phyloP scores from a whole-genome alignment of 2,797 vertebrate species.

The Poecile montanus region DNA sequence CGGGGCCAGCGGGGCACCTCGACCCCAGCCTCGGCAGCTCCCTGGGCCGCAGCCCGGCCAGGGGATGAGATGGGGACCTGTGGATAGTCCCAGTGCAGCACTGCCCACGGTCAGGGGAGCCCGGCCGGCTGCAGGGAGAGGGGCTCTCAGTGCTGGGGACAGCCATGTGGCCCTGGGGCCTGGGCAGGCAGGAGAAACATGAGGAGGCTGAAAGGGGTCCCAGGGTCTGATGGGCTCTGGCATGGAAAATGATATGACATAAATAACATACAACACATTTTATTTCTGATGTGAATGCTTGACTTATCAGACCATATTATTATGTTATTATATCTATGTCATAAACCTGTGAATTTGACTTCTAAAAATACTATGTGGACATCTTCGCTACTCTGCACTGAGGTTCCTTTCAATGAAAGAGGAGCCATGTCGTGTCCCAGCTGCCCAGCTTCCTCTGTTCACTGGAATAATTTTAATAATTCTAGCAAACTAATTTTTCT shows the following conservation, averaged over 20 bases:
- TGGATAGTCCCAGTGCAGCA: fast-evolving
- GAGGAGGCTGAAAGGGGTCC: fast-evolving
- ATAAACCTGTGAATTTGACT: neutral
- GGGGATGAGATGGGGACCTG: no score
- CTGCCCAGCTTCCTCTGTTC: neutral
- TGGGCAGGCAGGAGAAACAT: fast-evolving
- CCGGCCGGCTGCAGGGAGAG: fast-evolving
- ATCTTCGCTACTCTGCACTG: neutral
- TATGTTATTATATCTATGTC: neutral
- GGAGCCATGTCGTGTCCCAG: fast-evolving
- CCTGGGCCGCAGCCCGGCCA: fast-evolving
- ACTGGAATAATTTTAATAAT: neutral
- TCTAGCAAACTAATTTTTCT: neutral
- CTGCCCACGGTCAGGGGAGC: neutral
- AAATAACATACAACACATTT: fast-evolving
- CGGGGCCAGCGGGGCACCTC: fast-evolving
- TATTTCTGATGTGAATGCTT: neutral
- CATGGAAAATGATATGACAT: neutral
- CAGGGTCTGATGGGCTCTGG: no score
- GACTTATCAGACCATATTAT: neutral
- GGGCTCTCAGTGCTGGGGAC: fast-evolving
- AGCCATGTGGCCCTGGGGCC: neutral
- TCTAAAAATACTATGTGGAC: neutral
- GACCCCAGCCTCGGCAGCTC: fast-evolving
- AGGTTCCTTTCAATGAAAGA: neutral